phyloP scores from a whole-genome alignment of 2,113 vertebrate genomes.

The Pipra filicauda region DNA sequence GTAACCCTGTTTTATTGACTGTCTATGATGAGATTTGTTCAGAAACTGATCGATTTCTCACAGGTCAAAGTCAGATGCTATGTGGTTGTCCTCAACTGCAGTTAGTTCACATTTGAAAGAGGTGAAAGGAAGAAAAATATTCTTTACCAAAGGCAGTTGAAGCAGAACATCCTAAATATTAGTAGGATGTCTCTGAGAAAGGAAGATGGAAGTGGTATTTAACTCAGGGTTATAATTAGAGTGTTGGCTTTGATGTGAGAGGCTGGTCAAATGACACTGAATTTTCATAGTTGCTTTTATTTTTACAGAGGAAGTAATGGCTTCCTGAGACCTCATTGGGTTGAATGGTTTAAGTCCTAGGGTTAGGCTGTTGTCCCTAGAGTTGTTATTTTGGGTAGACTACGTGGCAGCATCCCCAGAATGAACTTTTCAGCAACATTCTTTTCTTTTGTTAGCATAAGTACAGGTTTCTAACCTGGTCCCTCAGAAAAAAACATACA shows the following conservation, averaged over 20 bases:
- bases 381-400: neutral
- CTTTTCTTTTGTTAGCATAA: neutral
- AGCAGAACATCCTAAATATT: neutral
- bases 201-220: neutral
- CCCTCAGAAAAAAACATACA: neutral
- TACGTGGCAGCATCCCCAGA: neutral
- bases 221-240: neutral
- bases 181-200: neutral
- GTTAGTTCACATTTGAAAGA: neutral
- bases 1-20: neutral
- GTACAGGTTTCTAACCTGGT: neutral
- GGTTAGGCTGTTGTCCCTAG: neutral
- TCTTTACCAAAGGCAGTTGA: neutral
- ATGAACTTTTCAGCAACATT: neutral
- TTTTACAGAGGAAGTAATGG: neutral
- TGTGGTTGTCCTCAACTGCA: neutral
- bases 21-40: neutral
- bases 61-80: neutral
- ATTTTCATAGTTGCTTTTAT: neutral
- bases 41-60: neutral
- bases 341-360: neutral
- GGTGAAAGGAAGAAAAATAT: neutral
- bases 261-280: neutral
- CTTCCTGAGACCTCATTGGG: neutral
- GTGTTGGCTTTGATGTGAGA: neutral